A percentile compares a stretch with the other conserved stretches of the same genome.
These are phyloP conservation scores for Lycophotia porphyrea DNA, from an alignment of 2,888 invertebrate species.

Conservation along the genomic window DNA sequence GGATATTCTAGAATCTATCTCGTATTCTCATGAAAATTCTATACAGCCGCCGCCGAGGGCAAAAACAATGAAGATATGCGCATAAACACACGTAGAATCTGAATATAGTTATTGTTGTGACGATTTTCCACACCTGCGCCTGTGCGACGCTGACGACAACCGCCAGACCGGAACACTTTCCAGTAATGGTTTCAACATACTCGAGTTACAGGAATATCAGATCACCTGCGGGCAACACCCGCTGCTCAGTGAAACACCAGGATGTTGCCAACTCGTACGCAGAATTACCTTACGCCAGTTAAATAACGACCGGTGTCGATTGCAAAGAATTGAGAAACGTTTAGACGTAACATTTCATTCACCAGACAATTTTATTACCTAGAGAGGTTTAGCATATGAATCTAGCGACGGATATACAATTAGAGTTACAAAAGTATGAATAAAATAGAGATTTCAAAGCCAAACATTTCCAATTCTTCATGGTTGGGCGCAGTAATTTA, in stretches of 20 bases:
- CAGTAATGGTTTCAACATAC: slow-evolving; percentile 82
- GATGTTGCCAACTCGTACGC: slow-evolving; percentile 71
- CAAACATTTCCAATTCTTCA: slow-evolving; percentile 41
- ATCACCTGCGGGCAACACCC: slow-evolving; percentile 72
- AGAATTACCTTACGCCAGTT: slow-evolving; percentile 70
- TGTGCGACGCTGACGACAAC: slow-evolving; percentile 59
- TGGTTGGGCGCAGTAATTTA: slow-evolving; percentile 44
- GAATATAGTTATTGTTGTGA: slow-evolving; percentile 65
- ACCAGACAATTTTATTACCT: slow-evolving; percentile 37
- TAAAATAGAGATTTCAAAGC: slow-evolving; percentile 44
- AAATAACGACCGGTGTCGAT: slow-evolving; percentile 53
- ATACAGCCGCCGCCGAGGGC: slow-evolving; percentile 21
- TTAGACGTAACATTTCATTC: slow-evolving; percentile 20
- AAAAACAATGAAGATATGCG: slow-evolving; percentile 65
- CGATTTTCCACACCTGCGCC: slow-evolving; percentile 76
- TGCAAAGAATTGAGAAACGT: slow-evolving; percentile 54
- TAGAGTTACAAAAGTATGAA: slow-evolving; percentile 39
- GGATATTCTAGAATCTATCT: slow-evolving; percentile 51
- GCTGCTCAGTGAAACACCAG: slow-evolving; percentile 73
- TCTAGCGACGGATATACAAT: slow-evolving; percentile 21
- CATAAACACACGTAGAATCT: slow-evolving; percentile 55
- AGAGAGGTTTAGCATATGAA: slow-evolving; percentile 28
- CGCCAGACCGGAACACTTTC: slow-evolving; percentile 84
- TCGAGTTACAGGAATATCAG: slow-evolving; percentile 82
- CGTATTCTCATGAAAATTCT: slow-evolving; percentile 57